Evolutionary conservation across 2,113 vertebrate genomes (phyloP).

Genomic region (Sitta europaea): DNA sequence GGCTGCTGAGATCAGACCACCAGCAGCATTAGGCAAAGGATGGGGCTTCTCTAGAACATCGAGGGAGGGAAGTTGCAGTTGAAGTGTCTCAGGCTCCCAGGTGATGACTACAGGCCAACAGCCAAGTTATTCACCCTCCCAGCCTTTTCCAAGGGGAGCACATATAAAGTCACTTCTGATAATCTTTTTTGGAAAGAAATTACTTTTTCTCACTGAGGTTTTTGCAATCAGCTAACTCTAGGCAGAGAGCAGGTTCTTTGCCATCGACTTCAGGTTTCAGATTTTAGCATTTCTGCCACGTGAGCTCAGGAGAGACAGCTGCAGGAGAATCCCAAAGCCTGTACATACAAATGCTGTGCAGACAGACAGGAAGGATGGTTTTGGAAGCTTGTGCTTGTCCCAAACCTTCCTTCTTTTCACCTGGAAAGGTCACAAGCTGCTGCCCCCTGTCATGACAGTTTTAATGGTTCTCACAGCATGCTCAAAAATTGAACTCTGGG

Average conservation of each 20-base stretch:
- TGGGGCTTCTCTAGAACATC: neutral
- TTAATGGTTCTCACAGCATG: fast-evolving
- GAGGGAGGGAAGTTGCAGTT: neutral
- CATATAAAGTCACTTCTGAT: neutral
- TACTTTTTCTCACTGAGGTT: neutral
- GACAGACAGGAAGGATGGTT: neutral
- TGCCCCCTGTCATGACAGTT: neutral
- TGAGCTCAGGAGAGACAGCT: neutral
- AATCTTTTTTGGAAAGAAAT: neutral
- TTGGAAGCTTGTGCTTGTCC: neutral
- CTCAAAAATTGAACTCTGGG: neutral
- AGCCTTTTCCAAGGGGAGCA: neutral
- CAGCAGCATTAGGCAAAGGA: neutral
- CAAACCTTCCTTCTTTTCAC: neutral
- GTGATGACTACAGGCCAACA: neutral
- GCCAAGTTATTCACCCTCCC: neutral
- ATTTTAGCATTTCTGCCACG: neutral
- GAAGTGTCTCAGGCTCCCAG: neutral
- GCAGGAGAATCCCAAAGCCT: neutral
- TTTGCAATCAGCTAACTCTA: neutral
- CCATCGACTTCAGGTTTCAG: neutral
- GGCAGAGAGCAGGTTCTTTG: neutral
- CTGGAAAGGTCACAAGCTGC: neutral
- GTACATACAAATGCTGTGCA: neutral
- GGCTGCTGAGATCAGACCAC: neutral